Evolutionary conservation across 1,140 invertebrate species (phyloP), one percentile per base, ranked within the genome.

Genomic region (Melipona quadrifasciata): DNA sequence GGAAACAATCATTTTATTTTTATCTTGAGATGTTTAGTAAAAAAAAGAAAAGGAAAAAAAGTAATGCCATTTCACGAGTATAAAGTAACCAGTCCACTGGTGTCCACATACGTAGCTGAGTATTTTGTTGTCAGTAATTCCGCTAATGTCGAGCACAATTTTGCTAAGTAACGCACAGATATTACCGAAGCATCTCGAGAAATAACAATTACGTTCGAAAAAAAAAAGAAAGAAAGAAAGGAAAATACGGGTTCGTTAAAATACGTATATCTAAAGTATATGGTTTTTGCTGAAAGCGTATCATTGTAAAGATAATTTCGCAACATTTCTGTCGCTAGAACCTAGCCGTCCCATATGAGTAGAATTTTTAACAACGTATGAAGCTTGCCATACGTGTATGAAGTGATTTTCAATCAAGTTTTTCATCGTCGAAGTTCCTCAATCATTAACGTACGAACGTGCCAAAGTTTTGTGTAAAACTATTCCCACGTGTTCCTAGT

Each of bases 101-200:
- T 94, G 93, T 94, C 93, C 93, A 94, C 92, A 90, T 65, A 83
- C 90, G 91, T 92, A 93, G 93, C 92, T 93, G 93, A 92, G 87
- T 91, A 90, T 90, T 90, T 85, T 86, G 34, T 85, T 65, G 70
- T n/a, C 39, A 51, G 58, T 77, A 64, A 73, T 77, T n/a, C 31
- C 51, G 76, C 47, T 64, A 57, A 80, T 80, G 24, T 84, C 27
- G 47, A 61, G 51, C 71, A 67, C 31, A 27, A 65, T 31, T 74
- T 39, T 34, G 58, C 58, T 71, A 34, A 65, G 4, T 61, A 61
- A 53, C 58, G 57, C 55, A 73, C n/a, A 10, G 14, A 55, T 31
- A 24, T 53, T 19, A 47, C 57, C 51, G 34, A 80, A 34, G 78
- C 51, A 71, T 71, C 53, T 58, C 70, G 70, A 64, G 65, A 78